Conservation (phyloP, 1,140 invertebrate species). For the Drosophila lowei region DNA sequence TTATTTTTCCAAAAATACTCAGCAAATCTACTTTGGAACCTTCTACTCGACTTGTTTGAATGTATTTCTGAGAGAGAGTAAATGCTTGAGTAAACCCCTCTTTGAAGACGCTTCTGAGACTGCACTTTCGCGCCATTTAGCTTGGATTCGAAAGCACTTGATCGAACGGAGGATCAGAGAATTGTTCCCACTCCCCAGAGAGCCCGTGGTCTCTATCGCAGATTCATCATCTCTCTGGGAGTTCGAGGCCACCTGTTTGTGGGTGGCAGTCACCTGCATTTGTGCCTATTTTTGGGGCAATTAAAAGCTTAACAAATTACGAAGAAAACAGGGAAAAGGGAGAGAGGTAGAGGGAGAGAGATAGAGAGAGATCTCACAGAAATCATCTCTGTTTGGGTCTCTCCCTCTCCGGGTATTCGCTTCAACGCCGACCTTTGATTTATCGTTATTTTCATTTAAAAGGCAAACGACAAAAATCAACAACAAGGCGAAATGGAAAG, state of each 20-base stretch:
- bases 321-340: conserved; percentile 3
- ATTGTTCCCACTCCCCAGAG: conserved; percentile 1
- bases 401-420: conserved; percentile 1
- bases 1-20: too few relatives aligned
- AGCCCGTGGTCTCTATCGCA: conserved; percentile 32
- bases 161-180: not conserved
- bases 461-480: conserved; percentile 80
- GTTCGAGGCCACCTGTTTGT: conserved; percentile 18
- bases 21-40: too few relatives aligned
- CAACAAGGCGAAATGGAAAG: conserved; percentile 32
- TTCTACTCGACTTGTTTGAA: too few relatives aligned
- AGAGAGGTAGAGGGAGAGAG: not conserved
- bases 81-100: not conserved
- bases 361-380: conserved; percentile 22
- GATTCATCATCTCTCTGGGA: conserved; percentile 27
- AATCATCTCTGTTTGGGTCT: conserved; percentile 31
- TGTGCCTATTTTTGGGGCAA: conserved; percentile 33
- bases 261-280: conserved; percentile 15
- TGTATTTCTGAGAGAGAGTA: too few relatives aligned
- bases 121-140: conserved; percentile 31
- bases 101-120: not conserved
- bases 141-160: conserved; percentile 48
- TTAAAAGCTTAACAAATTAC: conserved; percentile 61
- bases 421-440: conserved; percentile 70
- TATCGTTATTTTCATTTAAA: conserved; percentile 81